Conservation (phyloP, 2,797 vertebrate species). For the Arrhamphus sclerolepis region DNA sequence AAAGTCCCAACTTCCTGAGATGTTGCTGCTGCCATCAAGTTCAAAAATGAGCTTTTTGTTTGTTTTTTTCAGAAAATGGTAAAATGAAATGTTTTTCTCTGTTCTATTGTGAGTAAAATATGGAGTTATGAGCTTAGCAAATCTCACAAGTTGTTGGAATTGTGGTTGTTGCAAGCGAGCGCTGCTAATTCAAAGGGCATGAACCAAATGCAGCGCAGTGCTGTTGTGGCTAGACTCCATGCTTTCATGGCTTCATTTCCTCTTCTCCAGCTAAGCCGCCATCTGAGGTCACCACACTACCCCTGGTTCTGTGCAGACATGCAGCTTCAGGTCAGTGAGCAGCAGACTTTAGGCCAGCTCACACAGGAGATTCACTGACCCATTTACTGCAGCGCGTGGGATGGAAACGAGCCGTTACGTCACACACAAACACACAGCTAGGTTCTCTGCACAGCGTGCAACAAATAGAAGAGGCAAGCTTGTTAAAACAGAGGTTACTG, state of each 20-base stretch:
- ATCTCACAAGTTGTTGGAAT: no score
- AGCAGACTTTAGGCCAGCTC: constrained; percentile 51
- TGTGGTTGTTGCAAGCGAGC: background rate
- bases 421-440: constrained; percentile 29
- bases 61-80: no score
- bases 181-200: constrained; percentile 23
- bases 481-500: constrained; percentile 49
- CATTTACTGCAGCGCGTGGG: constrained; percentile 53
- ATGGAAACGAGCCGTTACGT: constrained; percentile 31
- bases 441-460: constrained; percentile 33
- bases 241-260: constrained; percentile 16
- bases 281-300: constrained; percentile 55
- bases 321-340: constrained; percentile 66
- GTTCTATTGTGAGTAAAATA: no score
- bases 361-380: constrained; percentile 67
- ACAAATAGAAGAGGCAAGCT: constrained; percentile 38
- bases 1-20: no score
- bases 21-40: no score
- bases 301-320: constrained; percentile 47
- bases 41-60: no score
- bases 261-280: constrained; percentile 25
- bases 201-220: constrained; percentile 19
- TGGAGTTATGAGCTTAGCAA: no score
- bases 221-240: constrained; percentile 27
- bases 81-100: no score